Evolutionary conservation across 2,113 vertebrate species (phyloP), one percentile per base, ranked within the genome.

Genomic region (Pomatorhinus ruficollis): DNA sequence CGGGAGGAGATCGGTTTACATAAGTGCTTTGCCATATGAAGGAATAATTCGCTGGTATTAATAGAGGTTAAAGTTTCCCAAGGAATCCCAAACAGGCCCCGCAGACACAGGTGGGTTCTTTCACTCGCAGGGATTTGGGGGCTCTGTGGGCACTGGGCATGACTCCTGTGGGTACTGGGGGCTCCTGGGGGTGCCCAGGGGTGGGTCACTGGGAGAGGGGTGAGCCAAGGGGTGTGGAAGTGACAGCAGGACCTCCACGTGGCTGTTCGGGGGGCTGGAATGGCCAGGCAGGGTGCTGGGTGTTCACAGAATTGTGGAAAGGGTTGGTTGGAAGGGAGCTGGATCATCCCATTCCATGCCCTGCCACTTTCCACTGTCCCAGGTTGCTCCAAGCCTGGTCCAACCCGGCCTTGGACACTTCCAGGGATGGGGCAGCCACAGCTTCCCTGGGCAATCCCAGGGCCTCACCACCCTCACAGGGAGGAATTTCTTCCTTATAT

Each of bases 1-100:
- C 87, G 21, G 86, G 71, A 89, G 76, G 25, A 15, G 98, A 98
- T 98, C 98, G 87, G 97, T 98, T 99, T 99, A 98, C 98, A 98
- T 99, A 98, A 99, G 98, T 98, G 97, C 98, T 99, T 98, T 98
- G 97, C 98, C 98, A 99, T 98, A 98, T 98, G 98, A 98, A 98
- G 98, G 98, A 99, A 98, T 99, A 98, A 99, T 99, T 99, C 98
- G 97, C 98, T 93, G 98, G 98, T 98, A 99, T 99, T 99, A 98
- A 99, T 99, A 98, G 99, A 99, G 98, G 97, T 98, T 98, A 99
- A 99, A 98, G 98, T 98, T 98, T 98, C 98, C 98, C 98, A 98
- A 98, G 98, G 98, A 98, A 99, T 98, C 97, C 97, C 88, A 97
- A 97, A 65, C 98, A 97, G 97, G 96, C 97, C 97, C 93, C 89